Conservation (phyloP, 2,888 invertebrate species). For the Halocaridina rubra region DNA sequence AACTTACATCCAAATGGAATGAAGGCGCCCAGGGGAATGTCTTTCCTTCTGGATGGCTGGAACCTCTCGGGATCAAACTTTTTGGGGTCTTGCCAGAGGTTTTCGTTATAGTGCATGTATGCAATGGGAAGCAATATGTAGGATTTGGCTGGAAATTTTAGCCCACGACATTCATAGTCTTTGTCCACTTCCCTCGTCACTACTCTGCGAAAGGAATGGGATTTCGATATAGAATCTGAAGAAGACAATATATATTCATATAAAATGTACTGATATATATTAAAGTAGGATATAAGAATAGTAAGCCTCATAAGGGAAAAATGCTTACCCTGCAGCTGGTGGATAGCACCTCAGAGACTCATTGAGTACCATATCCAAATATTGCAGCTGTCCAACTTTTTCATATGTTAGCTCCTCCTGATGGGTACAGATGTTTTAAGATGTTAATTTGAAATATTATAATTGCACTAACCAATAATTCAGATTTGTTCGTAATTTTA, state of each 20-base stretch:
- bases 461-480: too few relatives aligned
- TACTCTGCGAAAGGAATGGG: too few relatives aligned
- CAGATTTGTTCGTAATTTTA: too few relatives aligned
- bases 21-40: constrained; percentile 22
- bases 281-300: too few relatives aligned
- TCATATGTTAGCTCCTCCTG: constrained; percentile 66
- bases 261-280: too few relatives aligned
- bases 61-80: constrained; percentile 65
- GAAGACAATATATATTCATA: too few relatives aligned
- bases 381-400: constrained; percentile 67
- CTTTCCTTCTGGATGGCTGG: not conserved
- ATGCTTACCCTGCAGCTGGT: constrained; percentile 61
- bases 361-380: constrained; percentile 69
- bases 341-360: constrained; percentile 70
- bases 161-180: not conserved
- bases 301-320: too few relatives aligned
- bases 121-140: constrained; percentile 63
- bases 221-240: too few relatives aligned
- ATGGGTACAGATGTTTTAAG: too few relatives aligned
- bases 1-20: constrained; percentile 36
- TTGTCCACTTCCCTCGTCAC: not conserved
- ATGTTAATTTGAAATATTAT: too few relatives aligned
- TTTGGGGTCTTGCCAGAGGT: constrained; percentile 64
- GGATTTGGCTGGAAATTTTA: constrained; percentile 61
- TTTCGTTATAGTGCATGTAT: constrained; percentile 64